Conservation (phyloP, 1,140 invertebrate species). For the Sweltsa coloradensis region DNA sequence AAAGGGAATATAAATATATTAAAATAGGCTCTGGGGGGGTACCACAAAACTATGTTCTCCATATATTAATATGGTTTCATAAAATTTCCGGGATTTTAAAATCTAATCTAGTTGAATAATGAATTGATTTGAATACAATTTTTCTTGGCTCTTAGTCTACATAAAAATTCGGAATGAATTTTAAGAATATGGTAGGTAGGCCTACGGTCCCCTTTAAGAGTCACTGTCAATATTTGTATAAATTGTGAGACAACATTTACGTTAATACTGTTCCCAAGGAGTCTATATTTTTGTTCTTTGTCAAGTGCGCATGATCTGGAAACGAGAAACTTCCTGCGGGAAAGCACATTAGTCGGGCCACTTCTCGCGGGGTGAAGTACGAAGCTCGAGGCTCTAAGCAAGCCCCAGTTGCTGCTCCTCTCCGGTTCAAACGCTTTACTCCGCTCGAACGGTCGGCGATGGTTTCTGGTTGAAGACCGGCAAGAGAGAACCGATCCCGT, state of each 20-base stretch:
- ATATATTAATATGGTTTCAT: no score
- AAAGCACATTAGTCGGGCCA: slow-evolving; percentile 79
- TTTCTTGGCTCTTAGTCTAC: no score
- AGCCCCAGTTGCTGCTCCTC: slow-evolving; percentile 31
- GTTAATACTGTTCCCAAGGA: slow-evolving; percentile 87
- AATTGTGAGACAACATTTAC: slow-evolving; percentile 68
- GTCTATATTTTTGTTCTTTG: slow-evolving; percentile 59
- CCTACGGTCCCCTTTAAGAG: no score
- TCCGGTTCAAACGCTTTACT: slow-evolving; percentile 29
- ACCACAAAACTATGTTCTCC: no score
- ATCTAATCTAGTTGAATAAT: no score
- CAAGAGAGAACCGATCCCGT: slow-evolving; percentile 76
- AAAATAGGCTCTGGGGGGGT: no score
- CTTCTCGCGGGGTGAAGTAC: slow-evolving; percentile 87
- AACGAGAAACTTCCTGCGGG: slow-evolving; percentile 56
- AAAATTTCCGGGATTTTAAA: no score
- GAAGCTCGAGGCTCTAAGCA: slow-evolving; percentile 51
- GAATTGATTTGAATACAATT: no score
- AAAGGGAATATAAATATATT: no score
- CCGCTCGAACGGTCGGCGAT: slow-evolving; percentile 24
- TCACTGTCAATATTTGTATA: no score
- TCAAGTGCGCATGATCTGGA: slow-evolving; percentile 49
- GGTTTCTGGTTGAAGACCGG: slow-evolving; percentile 23
- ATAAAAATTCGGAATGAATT: no score
- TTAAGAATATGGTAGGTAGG: no score